Evolutionary conservation across 2,888 invertebrate genomes (phyloP), one percentile per base, ranked within the genome.

Genomic region (Drosophila maculinotata): DNA sequence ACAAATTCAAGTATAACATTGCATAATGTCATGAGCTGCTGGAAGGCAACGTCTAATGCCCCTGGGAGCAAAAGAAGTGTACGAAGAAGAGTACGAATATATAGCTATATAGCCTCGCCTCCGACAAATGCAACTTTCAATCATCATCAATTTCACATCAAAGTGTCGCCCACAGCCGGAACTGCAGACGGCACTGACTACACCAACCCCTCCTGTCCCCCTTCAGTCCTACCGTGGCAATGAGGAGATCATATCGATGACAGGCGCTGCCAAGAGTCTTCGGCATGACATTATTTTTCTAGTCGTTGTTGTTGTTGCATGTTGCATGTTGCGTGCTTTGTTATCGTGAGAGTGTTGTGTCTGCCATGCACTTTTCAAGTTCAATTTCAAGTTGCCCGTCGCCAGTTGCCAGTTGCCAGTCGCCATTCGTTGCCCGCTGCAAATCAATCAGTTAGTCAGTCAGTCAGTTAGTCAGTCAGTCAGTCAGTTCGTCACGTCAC

Each of bases 131-230:
- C 69, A 69, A 68, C 81, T 81, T 82, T 90, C 90, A 90, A 90
- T 90, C 90, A 90, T 90, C 90, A 90, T 90, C 89, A 90, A 90
- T 90, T 89, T 88, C 88, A 74, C 90, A 90, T 90, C 90, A 90
- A 90, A 89, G 88, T 87, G 87, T 90, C 90, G 85, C 89, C 86
- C 76, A 79, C 87, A 76, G 74, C 60, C 63, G 63, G 73, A 79
- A 75, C 68, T 66, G 65, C 67, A 79, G 72, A 75, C 68, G 56
- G 44, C 67, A 51, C 25, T 41, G 45, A 45, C 31, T 5, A 15
- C 12, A 23, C 30, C 42, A 17, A 31, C 15, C 14, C 23, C 36
- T 2, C 15, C 20, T 9, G 17, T 10, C 17, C 6, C 20, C 9
- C 6, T 25, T n/a, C n/a, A n/a, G n/a, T n/a, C n/a, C n/a, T n/a